Evolutionary conservation across 1,140 invertebrate genomes (phyloP).

Genomic region (Drosophila pectinifera): DNA sequence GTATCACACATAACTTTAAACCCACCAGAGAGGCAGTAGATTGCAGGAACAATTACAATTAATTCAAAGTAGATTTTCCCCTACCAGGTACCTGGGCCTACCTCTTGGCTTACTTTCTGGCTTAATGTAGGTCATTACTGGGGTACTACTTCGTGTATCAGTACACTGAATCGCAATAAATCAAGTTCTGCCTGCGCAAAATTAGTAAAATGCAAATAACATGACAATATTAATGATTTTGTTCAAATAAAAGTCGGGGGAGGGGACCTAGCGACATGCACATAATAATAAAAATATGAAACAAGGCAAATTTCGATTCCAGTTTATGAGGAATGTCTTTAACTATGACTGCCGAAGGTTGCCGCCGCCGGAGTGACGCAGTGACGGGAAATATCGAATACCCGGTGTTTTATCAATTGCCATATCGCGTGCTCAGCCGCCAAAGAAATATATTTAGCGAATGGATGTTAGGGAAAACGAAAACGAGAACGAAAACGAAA

Average conservation of each 20-base stretch:
- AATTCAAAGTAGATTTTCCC: not conserved
- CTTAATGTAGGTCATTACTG: constrained; percentile 42
- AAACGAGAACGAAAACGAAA: constrained; percentile 26
- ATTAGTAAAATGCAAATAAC: constrained; percentile 78
- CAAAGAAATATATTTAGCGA: constrained; percentile 46
- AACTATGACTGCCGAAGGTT: constrained; percentile 32
- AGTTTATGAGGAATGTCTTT: constrained; percentile 38
- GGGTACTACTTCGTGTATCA: constrained; percentile 8
- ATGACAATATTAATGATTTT: constrained; percentile 79
- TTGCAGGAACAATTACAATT: not conserved
- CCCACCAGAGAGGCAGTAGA: no score
- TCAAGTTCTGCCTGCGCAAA: constrained; percentile 67
- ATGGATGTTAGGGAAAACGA: constrained; percentile 38
- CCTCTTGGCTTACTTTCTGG: not conserved
- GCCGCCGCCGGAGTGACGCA: constrained; percentile 2
- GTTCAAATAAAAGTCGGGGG: constrained; percentile 12
- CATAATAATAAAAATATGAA: constrained; percentile 59
- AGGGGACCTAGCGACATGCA: constrained; percentile 13
- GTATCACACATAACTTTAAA: not conserved
- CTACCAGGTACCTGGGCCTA: not conserved
- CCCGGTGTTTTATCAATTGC: constrained; percentile 82
- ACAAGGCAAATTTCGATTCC: constrained; percentile 49
- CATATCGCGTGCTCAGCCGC: constrained; percentile 69
- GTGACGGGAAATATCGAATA: constrained; percentile 78
- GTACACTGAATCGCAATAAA: constrained; percentile 53